phyloP scores from a whole-genome alignment of 2,113 vertebrate genomes.

The Pseudorectes ferrugineus region DNA sequence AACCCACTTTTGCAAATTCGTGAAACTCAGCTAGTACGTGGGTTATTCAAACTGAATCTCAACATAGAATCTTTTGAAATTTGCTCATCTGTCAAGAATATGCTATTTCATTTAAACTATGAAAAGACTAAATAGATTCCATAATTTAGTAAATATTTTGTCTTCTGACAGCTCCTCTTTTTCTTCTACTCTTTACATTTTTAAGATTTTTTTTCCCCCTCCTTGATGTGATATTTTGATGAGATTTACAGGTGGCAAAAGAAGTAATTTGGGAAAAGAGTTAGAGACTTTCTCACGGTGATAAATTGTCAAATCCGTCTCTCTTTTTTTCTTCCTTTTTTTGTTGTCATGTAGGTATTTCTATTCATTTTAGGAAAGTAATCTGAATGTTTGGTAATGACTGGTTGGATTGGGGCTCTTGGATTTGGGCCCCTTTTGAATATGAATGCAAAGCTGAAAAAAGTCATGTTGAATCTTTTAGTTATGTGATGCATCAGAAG shows the following conservation, averaged over 20 bases:
- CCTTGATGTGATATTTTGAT: background rate
- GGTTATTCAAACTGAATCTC: background rate
- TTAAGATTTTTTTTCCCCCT: background rate
- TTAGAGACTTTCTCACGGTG: background rate
- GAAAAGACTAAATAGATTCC: conserved; percentile 16
- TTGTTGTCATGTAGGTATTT: background rate
- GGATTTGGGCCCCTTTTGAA: background rate
- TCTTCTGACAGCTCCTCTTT: conserved; percentile 28
- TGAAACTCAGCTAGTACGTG: background rate
- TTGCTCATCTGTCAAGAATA: conserved; percentile 37
- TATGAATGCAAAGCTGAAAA: background rate
- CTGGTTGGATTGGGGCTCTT: background rate
- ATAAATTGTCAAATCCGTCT: background rate
- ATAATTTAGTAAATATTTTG: conserved; percentile 56
- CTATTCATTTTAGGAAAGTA: background rate
- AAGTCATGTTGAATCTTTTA: background rate
- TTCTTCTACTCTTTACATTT: background rate
- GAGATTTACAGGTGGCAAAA: background rate
- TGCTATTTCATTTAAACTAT: conserved; percentile 31
- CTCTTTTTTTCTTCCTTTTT: background rate
- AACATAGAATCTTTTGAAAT: conserved; percentile 25
- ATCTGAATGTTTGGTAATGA: background rate
- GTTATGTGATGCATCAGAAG: background rate
- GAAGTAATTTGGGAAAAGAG: background rate
- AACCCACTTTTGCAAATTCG: conserved; percentile 13